Base-by-base conservation (phyloP, 2,888 invertebrate species). In the Charanyca ferruginea region DNA sequence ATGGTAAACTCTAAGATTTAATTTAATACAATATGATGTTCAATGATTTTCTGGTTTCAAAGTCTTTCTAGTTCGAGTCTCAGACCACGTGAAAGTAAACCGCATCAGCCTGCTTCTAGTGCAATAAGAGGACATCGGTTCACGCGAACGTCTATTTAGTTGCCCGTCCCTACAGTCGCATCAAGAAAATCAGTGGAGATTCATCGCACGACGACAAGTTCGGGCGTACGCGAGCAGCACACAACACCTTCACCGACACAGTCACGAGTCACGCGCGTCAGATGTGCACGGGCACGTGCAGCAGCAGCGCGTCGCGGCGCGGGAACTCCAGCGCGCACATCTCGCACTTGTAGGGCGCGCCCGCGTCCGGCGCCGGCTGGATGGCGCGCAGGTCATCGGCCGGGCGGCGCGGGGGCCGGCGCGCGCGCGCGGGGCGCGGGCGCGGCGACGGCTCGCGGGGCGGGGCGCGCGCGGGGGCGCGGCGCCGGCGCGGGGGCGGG, bases 231-330 rank as follows among this genome's bases (percentile, higher is more conserved):
- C 35, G 11, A 28, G 16, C 42, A 20, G 18, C 8, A 13, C 16
- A 7, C 48, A 42, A 23, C 49, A 38, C 18, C 25, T 2, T 9
- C 57, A 0, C n/a, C 11, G 48, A 38, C 5, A 4, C 38, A 18
- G 38, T 51, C 48, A 47, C 38, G 18, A 44, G 52, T 35, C 64
- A 69, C 68, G 79, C 54, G 22, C 84, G 92, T 97, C 97, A 97
- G 93, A 98, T 98, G 90, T 98, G 98, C 87, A 98, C 97, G 63
- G 98, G 97, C 84, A 98, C 98, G 91, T 98, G 98, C 1, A 94
- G 87, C 62, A 97, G 96, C 73, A 98, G 92, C 77, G 97, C 97
- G 57, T 97, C 97, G 57, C 98, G 96, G 74, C 97, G 97, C 11
- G 96, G 94, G 90, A 98, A 98, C 80, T 97, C 96, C 53, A 97